Evolutionary conservation across 2,888 invertebrate species (phyloP), one percentile per base, ranked within the genome.

Genomic region (Dusona sp.): DNA sequence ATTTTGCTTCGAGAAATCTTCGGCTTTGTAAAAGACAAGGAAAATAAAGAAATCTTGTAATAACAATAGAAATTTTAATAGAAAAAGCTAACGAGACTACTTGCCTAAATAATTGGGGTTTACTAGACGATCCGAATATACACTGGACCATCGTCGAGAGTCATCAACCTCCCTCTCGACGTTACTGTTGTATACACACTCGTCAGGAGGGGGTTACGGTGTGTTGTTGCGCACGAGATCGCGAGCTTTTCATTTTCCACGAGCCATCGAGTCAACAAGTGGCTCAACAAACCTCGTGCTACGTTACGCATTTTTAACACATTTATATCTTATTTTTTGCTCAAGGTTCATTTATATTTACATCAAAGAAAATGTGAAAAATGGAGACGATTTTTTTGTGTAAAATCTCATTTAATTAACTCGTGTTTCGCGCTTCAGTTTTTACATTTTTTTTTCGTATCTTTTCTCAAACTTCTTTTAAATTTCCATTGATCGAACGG

Each of bases 231-330:
- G 57, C 65, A 65, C 81, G 77, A 65, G 72, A 75, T 61, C 57
- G 70, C 64, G 70, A 67, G 57, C 72, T 79, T 87, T 79, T 84
- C 86, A 57, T 84, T 70, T 84, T 84, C 84, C 70, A 75, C 64
- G 74, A 79, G 45, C 70, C 64, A 48, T 61, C 84, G 84, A 65
- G 75, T 87, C 86, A 87, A 87, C 86, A 87, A 87, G 86, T 87
- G 86, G 86, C 73, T 84, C 48, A n/a, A 64, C 42, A 54, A 36
- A 65, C 79, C 77, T 36, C 68, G 74, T 54, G 79, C 3, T 54
- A 70, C 79, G 19, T 74, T 64, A 9, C 29, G 16, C 48, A 25
- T 61, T 33, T 57, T 45, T 73, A 65, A 51, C 36, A 68, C 45
- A 77, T 33, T 72, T 61, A 8, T 29, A 25, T 36, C 16, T 2